These are phyloP conservation scores for Drosophila testacea DNA, from an alignment of 2,888 invertebrate genomes.

Conservation along the genomic window DNA sequence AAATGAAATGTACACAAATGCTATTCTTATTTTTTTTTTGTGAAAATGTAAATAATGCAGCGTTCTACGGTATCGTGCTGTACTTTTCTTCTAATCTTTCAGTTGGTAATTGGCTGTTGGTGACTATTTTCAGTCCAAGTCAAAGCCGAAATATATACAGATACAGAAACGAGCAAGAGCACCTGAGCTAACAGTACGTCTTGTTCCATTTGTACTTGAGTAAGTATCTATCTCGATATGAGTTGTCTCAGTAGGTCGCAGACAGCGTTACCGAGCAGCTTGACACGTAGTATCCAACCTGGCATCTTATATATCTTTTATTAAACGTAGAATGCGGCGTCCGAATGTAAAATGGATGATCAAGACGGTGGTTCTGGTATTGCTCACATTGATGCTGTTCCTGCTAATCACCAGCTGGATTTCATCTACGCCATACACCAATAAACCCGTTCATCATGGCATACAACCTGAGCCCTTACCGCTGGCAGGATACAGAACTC, in stretches of 20 bases:
- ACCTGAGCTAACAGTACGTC: conserved; percentile 51
- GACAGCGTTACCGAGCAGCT: conserved; percentile 26
- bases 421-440: conserved; percentile 80
- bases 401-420: conserved; percentile 82
- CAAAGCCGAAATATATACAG: background rate
- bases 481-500: background rate
- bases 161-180: conserved; percentile 3
- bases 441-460: conserved; percentile 66
- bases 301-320: background rate
- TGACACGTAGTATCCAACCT: conserved; percentile 62
- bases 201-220: conserved; percentile 20
- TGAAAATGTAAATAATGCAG: background rate
- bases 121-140: conserved; percentile 8
- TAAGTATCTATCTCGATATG: conserved; percentile 22
- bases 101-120: conserved; percentile 36
- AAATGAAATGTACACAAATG: background rate
- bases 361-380: conserved; percentile 73
- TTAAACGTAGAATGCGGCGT: conserved; percentile 75
- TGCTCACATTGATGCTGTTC: conserved; percentile 77
- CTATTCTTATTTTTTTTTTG: background rate
- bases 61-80: conserved; percentile 17
- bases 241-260: conserved; percentile 29
- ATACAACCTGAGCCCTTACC: conserved; percentile 36
- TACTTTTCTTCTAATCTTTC: conserved; percentile 35
- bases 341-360: conserved; percentile 83